Conservation (phyloP, 1,140 invertebrate genomes). For the Drosophila subpulchrella region DNA sequence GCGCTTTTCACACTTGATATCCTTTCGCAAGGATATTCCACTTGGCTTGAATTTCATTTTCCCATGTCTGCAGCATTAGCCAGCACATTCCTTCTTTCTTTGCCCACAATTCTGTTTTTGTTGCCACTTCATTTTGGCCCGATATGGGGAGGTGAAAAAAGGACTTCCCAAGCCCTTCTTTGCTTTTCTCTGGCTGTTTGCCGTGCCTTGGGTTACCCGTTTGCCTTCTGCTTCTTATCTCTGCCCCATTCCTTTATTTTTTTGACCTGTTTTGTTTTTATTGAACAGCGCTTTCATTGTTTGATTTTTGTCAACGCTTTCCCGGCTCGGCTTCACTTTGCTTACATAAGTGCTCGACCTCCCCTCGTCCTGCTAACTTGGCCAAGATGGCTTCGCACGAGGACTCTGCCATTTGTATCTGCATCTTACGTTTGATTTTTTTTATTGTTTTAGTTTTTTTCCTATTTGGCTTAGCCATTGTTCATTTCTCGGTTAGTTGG, state of each 20-base stretch:
- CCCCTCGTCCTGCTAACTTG: conserved; percentile 6
- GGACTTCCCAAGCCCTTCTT: conserved; percentile 25
- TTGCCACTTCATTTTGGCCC: conserved; percentile 65
- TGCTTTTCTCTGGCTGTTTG: conserved; percentile 64
- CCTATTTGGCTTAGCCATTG: conserved; percentile 61
- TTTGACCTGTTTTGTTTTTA: conserved; percentile 54
- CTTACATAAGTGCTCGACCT: conserved; percentile 70
- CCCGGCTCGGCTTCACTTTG: conserved; percentile 26
- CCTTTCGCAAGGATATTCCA: conserved; percentile 37
- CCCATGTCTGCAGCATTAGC: conserved; percentile 66
- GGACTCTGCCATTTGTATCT: conserved; percentile 57
- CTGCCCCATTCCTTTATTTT: background rate
- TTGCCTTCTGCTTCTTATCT: conserved; percentile 26
- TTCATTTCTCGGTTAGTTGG: conserved; percentile 78
- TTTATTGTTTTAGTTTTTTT: background rate
- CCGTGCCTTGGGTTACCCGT: conserved; percentile 19
- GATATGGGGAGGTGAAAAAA: conserved; percentile 22
- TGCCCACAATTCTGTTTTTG: conserved; percentile 41
- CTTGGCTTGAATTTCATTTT: conserved; percentile 62
- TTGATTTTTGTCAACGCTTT: conserved; percentile 79
- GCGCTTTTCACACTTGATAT: conserved; percentile 64
- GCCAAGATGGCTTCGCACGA: background rate
- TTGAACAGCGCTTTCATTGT: conserved; percentile 73
- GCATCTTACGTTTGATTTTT: conserved; percentile 71
- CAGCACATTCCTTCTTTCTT: conserved; percentile 50